A percentile compares a stretch with the other conserved stretches of the same genome.
phyloP scores from a whole-genome alignment of 2,888 invertebrate species.

The Alloscopus bannaensis region DNA sequence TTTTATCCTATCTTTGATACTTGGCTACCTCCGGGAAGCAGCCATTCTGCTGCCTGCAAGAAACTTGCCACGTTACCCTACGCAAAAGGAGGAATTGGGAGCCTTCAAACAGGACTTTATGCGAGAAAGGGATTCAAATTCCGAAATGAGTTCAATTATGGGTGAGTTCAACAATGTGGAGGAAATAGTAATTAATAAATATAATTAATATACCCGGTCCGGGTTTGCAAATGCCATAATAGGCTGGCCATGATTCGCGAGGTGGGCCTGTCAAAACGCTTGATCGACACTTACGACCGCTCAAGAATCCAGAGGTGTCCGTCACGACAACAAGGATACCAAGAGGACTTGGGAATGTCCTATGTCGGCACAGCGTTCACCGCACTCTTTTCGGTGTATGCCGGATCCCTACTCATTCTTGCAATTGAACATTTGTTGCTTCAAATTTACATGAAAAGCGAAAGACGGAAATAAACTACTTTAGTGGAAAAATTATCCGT shows the following conservation, averaged over 20 bases:
- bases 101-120: conserved; percentile 26
- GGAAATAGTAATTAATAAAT: no score
- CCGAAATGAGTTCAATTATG: conserved; percentile 33
- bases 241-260: conserved; percentile 17
- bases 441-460: no score
- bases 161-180: conserved; percentile 21
- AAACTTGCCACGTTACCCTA: conserved; percentile 10
- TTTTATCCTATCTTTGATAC: conserved; percentile 7
- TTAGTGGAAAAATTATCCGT: no score
- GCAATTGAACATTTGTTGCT: no score
- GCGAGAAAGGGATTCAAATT: conserved; percentile 12
- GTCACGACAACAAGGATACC: not conserved
- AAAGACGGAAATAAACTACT: no score
- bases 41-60: not conserved
- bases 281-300: not conserved
- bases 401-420: no score
- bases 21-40: no score
- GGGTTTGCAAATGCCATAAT: no score
- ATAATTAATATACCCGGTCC: no score
- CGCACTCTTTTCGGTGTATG: not conserved
- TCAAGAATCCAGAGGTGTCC: not conserved
- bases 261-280: not conserved
- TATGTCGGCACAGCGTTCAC: conserved; percentile 17
- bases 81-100: conserved; percentile 10
- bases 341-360: conserved; percentile 29